Conservation (phyloP, 23 tunicate species). For the Ascidia mentula region DNA sequence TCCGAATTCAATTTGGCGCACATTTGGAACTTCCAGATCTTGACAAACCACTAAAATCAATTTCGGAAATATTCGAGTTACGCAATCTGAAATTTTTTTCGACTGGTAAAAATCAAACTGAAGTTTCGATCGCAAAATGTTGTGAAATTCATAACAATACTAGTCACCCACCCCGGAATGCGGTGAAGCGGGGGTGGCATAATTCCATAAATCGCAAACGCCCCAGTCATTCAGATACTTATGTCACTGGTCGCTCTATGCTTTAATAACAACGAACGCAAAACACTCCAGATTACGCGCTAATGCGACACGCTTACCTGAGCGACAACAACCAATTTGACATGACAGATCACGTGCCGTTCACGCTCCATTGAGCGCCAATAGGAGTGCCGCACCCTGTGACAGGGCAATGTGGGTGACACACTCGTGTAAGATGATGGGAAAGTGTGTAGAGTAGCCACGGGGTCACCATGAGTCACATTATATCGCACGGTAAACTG, state of each 20-base stretch:
- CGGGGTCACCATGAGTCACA: slow-evolving; percentile 3
- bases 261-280: background rate
- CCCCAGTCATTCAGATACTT: background rate
- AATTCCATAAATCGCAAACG: background rate
- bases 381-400: background rate
- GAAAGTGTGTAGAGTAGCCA: background rate
- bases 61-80: too few relatives aligned
- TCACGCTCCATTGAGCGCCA: background rate
- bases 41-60: too few relatives aligned
- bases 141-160: too few relatives aligned
- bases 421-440: slow-evolving; percentile 6
- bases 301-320: slow-evolving; percentile 12
- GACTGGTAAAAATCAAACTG: too few relatives aligned
- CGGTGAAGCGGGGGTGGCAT: too few relatives aligned
- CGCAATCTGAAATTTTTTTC: too few relatives aligned
- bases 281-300: background rate
- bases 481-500: background rate
- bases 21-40: too few relatives aligned
- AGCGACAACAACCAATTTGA: background rate
- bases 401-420: slow-evolving; percentile 8
- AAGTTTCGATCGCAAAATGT: too few relatives aligned
- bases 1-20: too few relatives aligned
- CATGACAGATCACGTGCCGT: background rate
- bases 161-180: too few relatives aligned
- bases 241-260: background rate